These are phyloP conservation scores for Adela reaumurella DNA, from an alignment of 2,888 invertebrate genomes.

Conservation along the genomic window DNA sequence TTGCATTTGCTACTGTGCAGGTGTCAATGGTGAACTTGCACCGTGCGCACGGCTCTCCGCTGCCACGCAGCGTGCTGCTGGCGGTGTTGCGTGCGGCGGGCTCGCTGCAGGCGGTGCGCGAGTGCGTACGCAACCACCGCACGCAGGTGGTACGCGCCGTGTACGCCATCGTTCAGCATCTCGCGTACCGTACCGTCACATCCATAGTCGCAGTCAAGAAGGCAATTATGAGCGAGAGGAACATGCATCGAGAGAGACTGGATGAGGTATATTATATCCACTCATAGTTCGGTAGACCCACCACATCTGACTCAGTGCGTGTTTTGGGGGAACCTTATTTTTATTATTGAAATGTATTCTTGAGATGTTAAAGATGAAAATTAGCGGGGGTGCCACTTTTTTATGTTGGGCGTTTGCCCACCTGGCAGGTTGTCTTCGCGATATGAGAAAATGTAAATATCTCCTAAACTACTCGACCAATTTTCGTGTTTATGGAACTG, in stretches of 20 bases:
- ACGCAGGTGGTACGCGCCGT: slow-evolving; percentile 69
- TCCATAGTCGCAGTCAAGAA: slow-evolving; percentile 67
- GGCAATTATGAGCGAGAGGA: slow-evolving; percentile 60
- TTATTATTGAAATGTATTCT: no score
- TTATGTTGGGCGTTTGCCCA: no score
- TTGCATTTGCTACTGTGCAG: no score
- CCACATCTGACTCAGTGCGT: no score
- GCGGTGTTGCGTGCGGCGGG: slow-evolving; percentile 78
- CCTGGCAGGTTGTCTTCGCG: no score
- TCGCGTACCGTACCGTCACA: slow-evolving; percentile 69
- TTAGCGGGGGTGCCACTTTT: no score
- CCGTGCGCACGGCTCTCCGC: slow-evolving; percentile 66
- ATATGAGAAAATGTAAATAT: no score
- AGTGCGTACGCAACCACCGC: slow-evolving; percentile 65
- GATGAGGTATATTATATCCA: slow-evolving; percentile 57
- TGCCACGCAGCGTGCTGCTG: slow-evolving; percentile 72
- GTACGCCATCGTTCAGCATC: slow-evolving; percentile 75
- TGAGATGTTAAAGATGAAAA: no score
- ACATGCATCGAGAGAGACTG: slow-evolving; percentile 62
- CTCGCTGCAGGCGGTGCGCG: slow-evolving; percentile 72
- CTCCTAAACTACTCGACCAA: no score
- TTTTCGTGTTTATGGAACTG: no score
- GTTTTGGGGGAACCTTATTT: no score
- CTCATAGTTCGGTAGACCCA: no score
- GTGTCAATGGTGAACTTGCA: slow-evolving; percentile 61